These are phyloP conservation scores for Rhea pennata DNA, from an alignment of 2,113 vertebrate genomes.

Conservation along the genomic window DNA sequence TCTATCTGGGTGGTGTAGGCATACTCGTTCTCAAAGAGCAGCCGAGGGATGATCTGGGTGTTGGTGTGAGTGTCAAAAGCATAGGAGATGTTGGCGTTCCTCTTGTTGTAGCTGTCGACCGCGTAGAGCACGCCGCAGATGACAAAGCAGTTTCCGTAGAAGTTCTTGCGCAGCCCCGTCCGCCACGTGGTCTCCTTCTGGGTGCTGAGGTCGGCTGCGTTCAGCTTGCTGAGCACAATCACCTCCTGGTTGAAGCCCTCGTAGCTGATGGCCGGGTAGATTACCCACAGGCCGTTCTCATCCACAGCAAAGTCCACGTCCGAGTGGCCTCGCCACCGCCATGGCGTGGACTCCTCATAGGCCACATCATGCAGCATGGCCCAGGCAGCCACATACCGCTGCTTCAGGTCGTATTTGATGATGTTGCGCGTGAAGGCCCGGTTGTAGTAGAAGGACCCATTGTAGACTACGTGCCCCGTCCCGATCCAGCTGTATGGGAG, in stretches of 20 bases:
- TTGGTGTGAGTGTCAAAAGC: conserved; percentile 99
- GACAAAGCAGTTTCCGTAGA: conserved; percentile 94
- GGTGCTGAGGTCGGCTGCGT: conserved; percentile 89
- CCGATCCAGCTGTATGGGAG: conserved; percentile 97
- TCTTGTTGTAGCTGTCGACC: conserved; percentile 90
- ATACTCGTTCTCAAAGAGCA: conserved; percentile 94
- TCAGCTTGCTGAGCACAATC: conserved; percentile 90
- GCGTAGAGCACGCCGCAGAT: conserved; percentile 97
- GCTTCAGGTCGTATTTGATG: conserved; percentile 93
- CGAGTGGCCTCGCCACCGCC: conserved; percentile 90
- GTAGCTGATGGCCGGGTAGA: conserved; percentile 92
- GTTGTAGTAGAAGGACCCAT: conserved; percentile 94
- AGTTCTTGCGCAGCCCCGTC: conserved; percentile 89
- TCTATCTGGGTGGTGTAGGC: conserved; percentile 94
- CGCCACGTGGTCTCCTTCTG: conserved; percentile 94
- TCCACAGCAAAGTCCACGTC: conserved; percentile 93
- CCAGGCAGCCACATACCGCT: conserved; percentile 90
- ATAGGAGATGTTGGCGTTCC: conserved; percentile 90
- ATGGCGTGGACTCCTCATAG: conserved; percentile 86
- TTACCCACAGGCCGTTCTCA: conserved; percentile 94
- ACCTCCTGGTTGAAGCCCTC: conserved; percentile 93
- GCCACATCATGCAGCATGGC: conserved; percentile 92
- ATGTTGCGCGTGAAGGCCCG: conserved; percentile 96
- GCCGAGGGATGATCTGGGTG: conserved; percentile 91
- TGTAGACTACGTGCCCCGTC: conserved; percentile 92